Conservation (phyloP, 2,113 vertebrate genomes). For the Pluvialis apricaria region DNA sequence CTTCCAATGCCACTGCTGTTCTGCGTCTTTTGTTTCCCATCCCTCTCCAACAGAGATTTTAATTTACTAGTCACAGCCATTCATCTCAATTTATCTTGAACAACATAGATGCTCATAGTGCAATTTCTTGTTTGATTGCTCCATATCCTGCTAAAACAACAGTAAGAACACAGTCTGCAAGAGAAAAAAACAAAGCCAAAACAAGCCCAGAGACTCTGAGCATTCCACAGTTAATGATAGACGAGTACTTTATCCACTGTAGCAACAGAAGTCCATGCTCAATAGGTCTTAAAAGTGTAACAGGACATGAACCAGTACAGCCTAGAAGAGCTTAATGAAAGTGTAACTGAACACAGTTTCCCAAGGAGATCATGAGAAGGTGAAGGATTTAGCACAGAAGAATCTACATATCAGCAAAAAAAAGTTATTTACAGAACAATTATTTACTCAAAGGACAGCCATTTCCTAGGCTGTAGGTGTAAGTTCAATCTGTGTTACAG, state of each 20-base stretch:
- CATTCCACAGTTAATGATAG: background rate
- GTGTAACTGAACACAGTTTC: background rate
- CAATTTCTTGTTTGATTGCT: background rate
- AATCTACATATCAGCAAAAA: background rate
- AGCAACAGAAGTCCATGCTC: background rate
- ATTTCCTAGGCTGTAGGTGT: background rate
- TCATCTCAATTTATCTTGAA: background rate
- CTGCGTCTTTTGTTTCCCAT: background rate
- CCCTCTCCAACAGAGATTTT: background rate
- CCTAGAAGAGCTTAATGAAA: background rate
- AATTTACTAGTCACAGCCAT: background rate
- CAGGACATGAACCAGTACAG: background rate
- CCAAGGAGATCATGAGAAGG: background rate
- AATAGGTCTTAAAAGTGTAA: background rate
- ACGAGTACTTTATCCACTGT: background rate
- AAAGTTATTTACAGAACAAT: background rate
- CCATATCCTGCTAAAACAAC: background rate
- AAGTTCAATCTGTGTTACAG: background rate
- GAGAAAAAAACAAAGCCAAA: background rate
- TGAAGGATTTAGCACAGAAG: background rate
- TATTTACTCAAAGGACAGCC: background rate
- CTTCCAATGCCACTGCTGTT: background rate
- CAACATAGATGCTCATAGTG: background rate
- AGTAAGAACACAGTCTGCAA: background rate
- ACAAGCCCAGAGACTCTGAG: background rate